Conservation (phyloP, 2,113 vertebrate genomes). For the Procavia capensis region DNA sequence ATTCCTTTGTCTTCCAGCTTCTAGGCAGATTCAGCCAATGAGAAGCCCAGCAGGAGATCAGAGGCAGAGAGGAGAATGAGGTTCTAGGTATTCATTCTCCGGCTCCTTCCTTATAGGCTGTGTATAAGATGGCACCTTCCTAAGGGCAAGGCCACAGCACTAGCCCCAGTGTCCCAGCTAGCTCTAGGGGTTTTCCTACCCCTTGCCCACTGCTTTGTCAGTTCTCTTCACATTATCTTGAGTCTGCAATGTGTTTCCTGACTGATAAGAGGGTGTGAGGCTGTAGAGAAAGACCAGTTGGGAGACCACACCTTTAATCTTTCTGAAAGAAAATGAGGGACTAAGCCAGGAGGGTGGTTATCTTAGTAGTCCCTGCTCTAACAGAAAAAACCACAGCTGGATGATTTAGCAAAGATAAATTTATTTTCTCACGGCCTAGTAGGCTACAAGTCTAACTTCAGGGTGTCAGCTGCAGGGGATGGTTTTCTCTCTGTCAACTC, state of each 20-base stretch:
- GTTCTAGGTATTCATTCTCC: neutral
- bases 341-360: no score
- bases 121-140: neutral
- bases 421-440: no score
- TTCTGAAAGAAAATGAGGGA: neutral
- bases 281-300: neutral
- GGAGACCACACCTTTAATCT: neutral
- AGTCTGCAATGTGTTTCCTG: neutral
- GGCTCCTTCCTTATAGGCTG: neutral
- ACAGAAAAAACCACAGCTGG: no score
- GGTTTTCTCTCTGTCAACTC: no score
- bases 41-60: neutral
- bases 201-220: neutral
- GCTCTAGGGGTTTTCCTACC: neutral
- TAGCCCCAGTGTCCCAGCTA: no score
- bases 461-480: no score
- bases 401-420: no score
- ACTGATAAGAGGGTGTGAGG: neutral
- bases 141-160: neutral
- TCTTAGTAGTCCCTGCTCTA: no score
- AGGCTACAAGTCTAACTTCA: no score
- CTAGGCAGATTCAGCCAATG: neutral
- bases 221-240: neutral
- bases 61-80: neutral
- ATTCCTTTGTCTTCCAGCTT: neutral